These are phyloP conservation scores for Spheniscus humboldti DNA, from an alignment of 2,797 vertebrate species.

Conservation along the genomic window DNA sequence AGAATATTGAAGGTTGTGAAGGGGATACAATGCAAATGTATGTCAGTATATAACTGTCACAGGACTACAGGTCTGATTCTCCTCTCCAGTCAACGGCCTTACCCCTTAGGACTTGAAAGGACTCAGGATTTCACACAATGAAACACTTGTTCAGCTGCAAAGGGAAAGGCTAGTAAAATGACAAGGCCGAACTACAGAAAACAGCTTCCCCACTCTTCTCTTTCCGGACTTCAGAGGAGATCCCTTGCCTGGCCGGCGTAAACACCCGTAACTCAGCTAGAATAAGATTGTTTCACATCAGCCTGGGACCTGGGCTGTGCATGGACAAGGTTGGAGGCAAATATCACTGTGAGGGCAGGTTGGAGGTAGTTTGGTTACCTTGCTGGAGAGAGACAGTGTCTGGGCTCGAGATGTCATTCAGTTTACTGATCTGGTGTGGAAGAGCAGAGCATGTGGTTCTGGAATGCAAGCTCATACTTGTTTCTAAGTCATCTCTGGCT, in stretches of 20 bases:
- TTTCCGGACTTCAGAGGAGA: neutral
- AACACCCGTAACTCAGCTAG: neutral
- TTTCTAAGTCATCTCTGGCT: neutral
- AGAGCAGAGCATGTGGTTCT: neutral
- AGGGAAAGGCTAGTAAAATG: neutral
- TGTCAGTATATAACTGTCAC: neutral
- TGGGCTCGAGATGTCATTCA: neutral
- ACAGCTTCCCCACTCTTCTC: neutral
- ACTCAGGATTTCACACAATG: neutral
- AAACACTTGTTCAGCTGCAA: neutral
- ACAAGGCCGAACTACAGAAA: neutral
- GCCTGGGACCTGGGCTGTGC: neutral
- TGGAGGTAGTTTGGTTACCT: neutral
- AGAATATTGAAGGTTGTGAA: neutral
- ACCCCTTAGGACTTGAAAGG: neutral
- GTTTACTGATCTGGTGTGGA: neutral
- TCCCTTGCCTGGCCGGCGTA: neutral
- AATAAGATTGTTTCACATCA: neutral
- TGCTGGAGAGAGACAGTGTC: neutral
- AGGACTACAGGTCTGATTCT: neutral
- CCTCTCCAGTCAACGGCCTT: neutral
- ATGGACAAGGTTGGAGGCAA: neutral
- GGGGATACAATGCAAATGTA: accelerated
- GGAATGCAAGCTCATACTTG: neutral
- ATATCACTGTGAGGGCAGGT: neutral